phyloP scores from a whole-genome alignment of 1,140 invertebrate species.

The Euglossa dilemma region DNA sequence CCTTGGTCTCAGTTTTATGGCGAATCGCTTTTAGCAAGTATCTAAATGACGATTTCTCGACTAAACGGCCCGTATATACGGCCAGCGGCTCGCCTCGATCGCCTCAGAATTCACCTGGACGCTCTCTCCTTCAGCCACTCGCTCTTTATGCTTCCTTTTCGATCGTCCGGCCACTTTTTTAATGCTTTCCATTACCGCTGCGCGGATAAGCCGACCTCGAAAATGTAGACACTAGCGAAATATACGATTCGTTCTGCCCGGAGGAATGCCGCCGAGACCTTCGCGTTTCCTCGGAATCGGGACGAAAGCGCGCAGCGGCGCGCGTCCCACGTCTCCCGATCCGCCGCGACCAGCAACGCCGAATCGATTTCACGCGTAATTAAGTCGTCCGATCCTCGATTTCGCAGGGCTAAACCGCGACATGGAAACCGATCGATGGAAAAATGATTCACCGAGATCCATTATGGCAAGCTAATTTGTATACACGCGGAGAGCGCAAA shows the following conservation, averaged over 20 bases:
- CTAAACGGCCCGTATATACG: slow-evolving; percentile 64
- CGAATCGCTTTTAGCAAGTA: slow-evolving; percentile 80
- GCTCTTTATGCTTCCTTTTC: slow-evolving; percentile 48
- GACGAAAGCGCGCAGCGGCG: background rate
- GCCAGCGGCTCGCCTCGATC: background rate
- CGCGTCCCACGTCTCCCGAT: background rate
- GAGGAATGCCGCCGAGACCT: background rate
- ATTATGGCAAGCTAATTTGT: slow-evolving; percentile 34
- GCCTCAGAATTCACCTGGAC: slow-evolving; percentile 6
- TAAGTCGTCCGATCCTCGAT: slow-evolving; percentile 4
- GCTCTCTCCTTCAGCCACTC: slow-evolving; percentile 2
- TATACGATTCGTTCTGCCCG: slow-evolving; percentile 21
- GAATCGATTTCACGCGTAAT: slow-evolving; percentile 25
- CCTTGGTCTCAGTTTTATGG: slow-evolving; percentile 76
- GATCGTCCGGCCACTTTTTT: slow-evolving; percentile 62
- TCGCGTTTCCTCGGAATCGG: too few species aligned
- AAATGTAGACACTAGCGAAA: slow-evolving; percentile 66
- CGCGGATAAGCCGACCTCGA: slow-evolving; percentile 59
- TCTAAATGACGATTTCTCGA: slow-evolving; percentile 78
- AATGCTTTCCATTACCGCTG: slow-evolving; percentile 65
- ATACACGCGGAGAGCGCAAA: background rate
- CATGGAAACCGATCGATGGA: slow-evolving; percentile 4
- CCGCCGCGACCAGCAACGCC: background rate
- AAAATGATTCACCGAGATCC: slow-evolving; percentile 29
- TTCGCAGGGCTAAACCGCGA: background rate